phyloP scores from a whole-genome alignment of 2,113 vertebrate genomes.

The Nibea coibor region DNA sequence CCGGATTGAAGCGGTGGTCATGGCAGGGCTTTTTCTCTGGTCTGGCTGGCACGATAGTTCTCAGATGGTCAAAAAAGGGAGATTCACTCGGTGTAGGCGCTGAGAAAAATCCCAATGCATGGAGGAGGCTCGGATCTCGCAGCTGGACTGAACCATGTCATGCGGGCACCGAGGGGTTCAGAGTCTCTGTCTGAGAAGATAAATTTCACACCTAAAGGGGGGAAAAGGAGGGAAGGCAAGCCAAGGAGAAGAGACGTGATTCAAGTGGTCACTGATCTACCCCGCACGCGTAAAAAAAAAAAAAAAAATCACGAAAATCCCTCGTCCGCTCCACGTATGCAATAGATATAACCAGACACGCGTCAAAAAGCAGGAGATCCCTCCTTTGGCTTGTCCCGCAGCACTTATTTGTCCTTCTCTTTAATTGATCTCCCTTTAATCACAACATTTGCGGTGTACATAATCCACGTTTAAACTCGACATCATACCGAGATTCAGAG shows the following conservation, averaged over 20 bases:
- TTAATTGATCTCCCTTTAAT: slow-evolving; percentile 64
- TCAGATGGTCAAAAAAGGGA: slow-evolving; percentile 84
- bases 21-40: slow-evolving; percentile 79
- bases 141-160: slow-evolving; percentile 95
- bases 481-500: slow-evolving; percentile 36
- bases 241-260: slow-evolving; percentile 40
- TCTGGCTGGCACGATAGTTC: slow-evolving; percentile 76
- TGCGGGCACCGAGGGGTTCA: slow-evolving; percentile 83
- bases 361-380: slow-evolving; percentile 52
- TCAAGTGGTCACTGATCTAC: slow-evolving; percentile 70
- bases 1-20: slow-evolving; percentile 86
- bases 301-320: slow-evolving; percentile 49
- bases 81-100: slow-evolving; percentile 87
- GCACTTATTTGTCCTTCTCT: slow-evolving; percentile 56
- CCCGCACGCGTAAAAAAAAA: slow-evolving; percentile 26
- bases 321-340: slow-evolving; percentile 50
- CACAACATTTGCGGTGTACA: slow-evolving; percentile 49
- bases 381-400: slow-evolving; percentile 55
- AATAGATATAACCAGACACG: slow-evolving; percentile 38
- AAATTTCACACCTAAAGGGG: slow-evolving; percentile 73
- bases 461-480: slow-evolving; percentile 76
- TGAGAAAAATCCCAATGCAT: slow-evolving; percentile 91
- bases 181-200: slow-evolving; percentile 75
- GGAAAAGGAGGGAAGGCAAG: slow-evolving; percentile 28
- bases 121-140: slow-evolving; percentile 89